phyloP scores from a whole-genome alignment of 2,113 vertebrate genomes.

The Mobula hypostoma region DNA sequence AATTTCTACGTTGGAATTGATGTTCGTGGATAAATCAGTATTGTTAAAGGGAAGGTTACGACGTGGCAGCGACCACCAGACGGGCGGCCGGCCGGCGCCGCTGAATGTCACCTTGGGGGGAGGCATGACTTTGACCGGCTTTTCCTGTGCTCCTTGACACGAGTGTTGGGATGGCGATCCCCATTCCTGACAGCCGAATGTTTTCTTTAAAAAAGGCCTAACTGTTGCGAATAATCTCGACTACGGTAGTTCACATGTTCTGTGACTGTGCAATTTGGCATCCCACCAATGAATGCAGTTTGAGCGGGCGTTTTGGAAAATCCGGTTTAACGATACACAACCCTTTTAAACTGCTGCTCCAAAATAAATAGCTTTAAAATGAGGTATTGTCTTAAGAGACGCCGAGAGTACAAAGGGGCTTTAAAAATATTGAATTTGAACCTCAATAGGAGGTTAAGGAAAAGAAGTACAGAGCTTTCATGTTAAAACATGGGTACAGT shows the following conservation, averaged over 20 bases:
- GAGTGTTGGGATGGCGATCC: not conserved
- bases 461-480: not conserved
- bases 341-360: no score
- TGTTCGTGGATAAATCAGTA: not conserved
- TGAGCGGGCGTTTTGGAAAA: no score
- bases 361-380: no score
- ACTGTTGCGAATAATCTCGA: not conserved
- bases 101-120: conserved; percentile 20
- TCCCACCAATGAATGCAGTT: no score
- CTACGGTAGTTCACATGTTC: not conserved
- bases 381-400: no score
- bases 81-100: no score
- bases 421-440: not conserved
- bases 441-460: not conserved
- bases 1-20: not conserved
- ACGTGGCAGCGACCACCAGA: not conserved
- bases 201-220: not conserved
- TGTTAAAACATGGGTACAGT: not conserved
- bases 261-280: no score
- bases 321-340: no score
- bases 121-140: no score
- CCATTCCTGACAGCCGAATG: not conserved
- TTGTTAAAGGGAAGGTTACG: not conserved
- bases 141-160: not conserved
- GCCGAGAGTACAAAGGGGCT: no score